Base-by-base conservation (phyloP, 2,113 vertebrate genomes). In the Xiphophorus hellerii region DNA sequence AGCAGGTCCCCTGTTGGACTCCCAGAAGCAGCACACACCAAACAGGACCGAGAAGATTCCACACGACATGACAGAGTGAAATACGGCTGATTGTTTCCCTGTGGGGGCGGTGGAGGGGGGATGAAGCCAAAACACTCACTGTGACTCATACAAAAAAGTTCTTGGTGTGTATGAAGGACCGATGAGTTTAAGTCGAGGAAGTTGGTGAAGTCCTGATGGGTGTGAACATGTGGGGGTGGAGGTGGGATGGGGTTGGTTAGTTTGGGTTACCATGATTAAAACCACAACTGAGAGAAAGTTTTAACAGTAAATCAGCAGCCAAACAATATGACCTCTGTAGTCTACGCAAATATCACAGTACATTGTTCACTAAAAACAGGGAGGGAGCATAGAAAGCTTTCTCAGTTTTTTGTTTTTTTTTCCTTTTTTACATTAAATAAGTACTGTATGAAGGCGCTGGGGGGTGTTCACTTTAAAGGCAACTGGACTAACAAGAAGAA, bases 311-410 rank as follows among this genome's bases (percentile, higher is more conserved):
- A 89, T 89, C 78, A 90, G 87, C 90, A 91, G 88, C 89, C 90
- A 87, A 87, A 92, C 78, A 84, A 90, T 77, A 88, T 90, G 88
- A 89, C 80, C 84, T 89, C 86, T 88, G 90, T 83, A 92, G 87
- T 88, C 91, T 88, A 93, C 77, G 76, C 82, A 88, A 91, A 92
- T 88, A 93, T 88, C 90, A 93, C 90, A 92, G 89, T 91, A 93
- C 88, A 69, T 83, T 90, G 83, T 89, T 92, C 82, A 91, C 85
- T 91, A 87, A 88, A 93, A 92, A 91, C 86, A 88, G 85, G 90
- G 85, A 87, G 87, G 84, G 84, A 86, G 85, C 86, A 84, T 82
- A 83, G 82, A 89, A 91, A 90, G 80, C 76, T 73, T 77, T 87
- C 81, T 80, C 44, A 35, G n/a, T 71, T 83, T 78, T 79, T 74